Evolutionary conservation across 2,113 vertebrate genomes (phyloP).

Genomic region (Lucifuga dentata): DNA sequence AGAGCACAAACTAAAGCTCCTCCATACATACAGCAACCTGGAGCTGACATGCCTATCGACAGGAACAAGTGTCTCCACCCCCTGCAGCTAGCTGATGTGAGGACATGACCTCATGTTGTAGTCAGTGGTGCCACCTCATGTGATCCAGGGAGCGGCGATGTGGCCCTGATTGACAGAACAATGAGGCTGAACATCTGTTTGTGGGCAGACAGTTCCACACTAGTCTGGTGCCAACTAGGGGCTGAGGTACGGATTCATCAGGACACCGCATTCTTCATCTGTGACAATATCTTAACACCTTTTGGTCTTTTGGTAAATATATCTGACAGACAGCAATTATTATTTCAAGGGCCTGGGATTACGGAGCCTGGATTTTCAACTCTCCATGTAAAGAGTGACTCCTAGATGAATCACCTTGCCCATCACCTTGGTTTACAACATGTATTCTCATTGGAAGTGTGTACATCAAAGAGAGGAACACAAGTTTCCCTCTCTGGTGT

Average conservation of each 20-base stretch:
- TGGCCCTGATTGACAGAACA: constrained; percentile 37
- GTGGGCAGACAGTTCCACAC: constrained; percentile 37
- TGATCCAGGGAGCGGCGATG: constrained; percentile 58
- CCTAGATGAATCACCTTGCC: constrained; percentile 43
- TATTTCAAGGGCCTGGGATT: constrained; percentile 59
- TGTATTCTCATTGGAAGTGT: constrained; percentile 32
- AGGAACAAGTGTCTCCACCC: constrained; percentile 25
- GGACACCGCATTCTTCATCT: constrained; percentile 28
- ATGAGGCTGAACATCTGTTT: constrained; percentile 67
- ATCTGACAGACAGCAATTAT: constrained; percentile 53
- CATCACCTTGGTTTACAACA: constrained; percentile 28
- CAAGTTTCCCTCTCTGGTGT: constrained; percentile 39
- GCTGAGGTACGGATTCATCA: constrained; percentile 44
- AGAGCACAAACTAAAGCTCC: constrained; percentile 45
- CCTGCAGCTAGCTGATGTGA: constrained; percentile 42
- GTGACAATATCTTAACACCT: constrained; percentile 35
- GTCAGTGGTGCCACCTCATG: constrained; percentile 52
- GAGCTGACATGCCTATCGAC: constrained; percentile 5
- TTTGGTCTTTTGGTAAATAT: constrained; percentile 55
- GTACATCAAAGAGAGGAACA: constrained; percentile 32
- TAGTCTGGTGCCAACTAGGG: constrained; percentile 59
- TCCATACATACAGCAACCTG: constrained; percentile 50
- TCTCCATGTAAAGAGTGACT: constrained; percentile 53
- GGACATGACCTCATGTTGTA: constrained; percentile 62
- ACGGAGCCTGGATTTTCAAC: constrained; percentile 42